phyloP scores from a whole-genome alignment of 2,113 vertebrate genomes.

The Melanocharis versteri region DNA sequence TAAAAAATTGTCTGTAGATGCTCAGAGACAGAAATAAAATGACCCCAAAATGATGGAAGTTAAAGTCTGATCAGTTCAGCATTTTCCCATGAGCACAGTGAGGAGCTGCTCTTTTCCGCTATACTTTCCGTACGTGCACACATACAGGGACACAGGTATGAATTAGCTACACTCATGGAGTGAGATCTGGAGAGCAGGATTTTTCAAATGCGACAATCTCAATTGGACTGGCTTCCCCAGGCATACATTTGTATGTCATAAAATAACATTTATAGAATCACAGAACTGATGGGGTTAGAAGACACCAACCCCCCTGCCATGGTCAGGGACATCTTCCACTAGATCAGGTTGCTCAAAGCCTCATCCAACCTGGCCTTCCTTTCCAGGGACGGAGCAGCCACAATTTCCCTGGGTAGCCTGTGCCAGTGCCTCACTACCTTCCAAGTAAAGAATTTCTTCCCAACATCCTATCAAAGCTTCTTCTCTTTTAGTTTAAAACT shows the following conservation, averaged over 20 bases:
- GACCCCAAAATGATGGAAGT: neutral
- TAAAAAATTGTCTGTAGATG: neutral
- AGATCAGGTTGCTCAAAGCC: neutral
- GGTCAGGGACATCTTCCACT: neutral
- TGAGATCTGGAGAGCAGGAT: neutral
- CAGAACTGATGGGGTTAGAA: neutral
- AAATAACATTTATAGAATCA: neutral
- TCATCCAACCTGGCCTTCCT: neutral
- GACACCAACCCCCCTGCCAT: neutral
- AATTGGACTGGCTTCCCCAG: neutral
- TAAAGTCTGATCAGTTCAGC: neutral
- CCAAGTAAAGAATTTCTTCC: neutral
- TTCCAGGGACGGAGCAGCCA: neutral
- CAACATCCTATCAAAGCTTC: neutral
- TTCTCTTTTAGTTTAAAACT: neutral
- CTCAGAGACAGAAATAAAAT: neutral
- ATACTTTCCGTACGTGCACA: fast-evolving
- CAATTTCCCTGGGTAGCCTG: neutral
- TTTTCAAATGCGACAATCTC: neutral
- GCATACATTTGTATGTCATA: neutral
- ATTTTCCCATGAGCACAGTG: neutral
- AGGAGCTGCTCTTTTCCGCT: neutral
- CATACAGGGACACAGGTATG: neutral
- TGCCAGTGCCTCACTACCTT: neutral
- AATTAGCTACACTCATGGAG: neutral